Evolutionary conservation across 2,888 invertebrate genomes (phyloP), one percentile per base, ranked within the genome.

Genomic region (Trichacis sp.): DNA sequence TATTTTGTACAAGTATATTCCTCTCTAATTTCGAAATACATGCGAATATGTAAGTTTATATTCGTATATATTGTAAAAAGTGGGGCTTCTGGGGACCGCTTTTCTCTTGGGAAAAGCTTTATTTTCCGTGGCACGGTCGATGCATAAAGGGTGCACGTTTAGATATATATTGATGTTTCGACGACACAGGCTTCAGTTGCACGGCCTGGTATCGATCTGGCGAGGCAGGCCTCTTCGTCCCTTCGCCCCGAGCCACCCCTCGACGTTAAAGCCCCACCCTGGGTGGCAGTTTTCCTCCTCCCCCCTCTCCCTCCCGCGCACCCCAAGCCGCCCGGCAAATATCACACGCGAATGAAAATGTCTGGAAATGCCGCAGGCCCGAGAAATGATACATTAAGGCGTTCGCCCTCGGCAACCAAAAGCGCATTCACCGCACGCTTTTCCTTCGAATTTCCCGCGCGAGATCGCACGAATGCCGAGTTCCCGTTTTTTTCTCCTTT

Each of bases 181-280:
- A 66, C 73, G 71, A 70, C 68, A 72, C 67, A 70, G 74, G 76
- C 80, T 75, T 78, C 74, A 76, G 80, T 74, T 78, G 80, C 79
- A 81, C 78, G 77, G 76, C 75, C 78, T 72, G 71, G 68, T 81
- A 81, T 81, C 81, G 81, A 81, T 82, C 81, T 71, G 67, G 75
- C 33, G 33, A 74, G 75, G 75, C 75, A 79, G 75, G 77, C 76
- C 77, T 76, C 71, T 73, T 71, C 73, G 69, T 73, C 60, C 70
- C 73, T 57, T 70, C 58, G 67, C 68, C 71, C 61, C 48, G 61
- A 30, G 38, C 19, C 65, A 45, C 56, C 67, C 53, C 57, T n/a
- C 56, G 20, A 63, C 55, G 65, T 51, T 63, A 58, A 71, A 71
- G 68, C 65, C 67, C 64, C 57, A 69, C 68, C 56, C 43, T 46